Conservation (phyloP, 2,888 invertebrate genomes). For the Molanna angustata region DNA sequence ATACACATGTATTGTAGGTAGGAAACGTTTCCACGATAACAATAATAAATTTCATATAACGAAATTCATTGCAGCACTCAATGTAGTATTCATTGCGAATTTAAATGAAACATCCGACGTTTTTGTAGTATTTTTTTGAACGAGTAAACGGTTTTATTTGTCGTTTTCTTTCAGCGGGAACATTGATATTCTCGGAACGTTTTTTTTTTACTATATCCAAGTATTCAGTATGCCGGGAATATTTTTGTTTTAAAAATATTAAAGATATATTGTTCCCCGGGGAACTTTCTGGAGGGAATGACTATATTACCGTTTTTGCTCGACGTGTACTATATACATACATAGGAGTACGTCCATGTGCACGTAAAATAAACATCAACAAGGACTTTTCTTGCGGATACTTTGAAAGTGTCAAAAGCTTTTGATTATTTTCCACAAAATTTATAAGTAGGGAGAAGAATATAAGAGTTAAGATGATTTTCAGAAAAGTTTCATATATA, state of each 20-base stretch:
- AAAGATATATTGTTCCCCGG: background rate
- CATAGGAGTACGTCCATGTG: background rate
- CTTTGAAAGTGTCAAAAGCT: too few relatives aligned
- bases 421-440: too few relatives aligned
- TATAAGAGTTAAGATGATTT: too few relatives aligned
- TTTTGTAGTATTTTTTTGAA: slow-evolving; percentile 3
- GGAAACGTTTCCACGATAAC: too few relatives aligned
- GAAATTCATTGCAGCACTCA: background rate
- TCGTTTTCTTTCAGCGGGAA: background rate
- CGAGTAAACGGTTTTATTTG: slow-evolving; percentile 1
- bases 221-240: background rate
- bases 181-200: slow-evolving; percentile 10
- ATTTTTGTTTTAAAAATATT: slow-evolving; percentile 1
- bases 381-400: too few relatives aligned
- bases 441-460: too few relatives aligned
- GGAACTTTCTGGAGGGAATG: background rate
- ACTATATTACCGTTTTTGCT: background rate
- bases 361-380: too few relatives aligned
- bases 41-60: too few relatives aligned
- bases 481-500: too few relatives aligned
- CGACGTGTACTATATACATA: slow-evolving; percentile 3
- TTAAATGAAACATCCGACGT: slow-evolving; percentile 10
- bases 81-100: slow-evolving; percentile 5
- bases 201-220: background rate
- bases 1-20: too few relatives aligned